A percentile compares a stretch with the other conserved stretches of the same genome.
Conservation (phyloP, 2,797 vertebrate genomes). For the Sebastes cheni region DNA sequence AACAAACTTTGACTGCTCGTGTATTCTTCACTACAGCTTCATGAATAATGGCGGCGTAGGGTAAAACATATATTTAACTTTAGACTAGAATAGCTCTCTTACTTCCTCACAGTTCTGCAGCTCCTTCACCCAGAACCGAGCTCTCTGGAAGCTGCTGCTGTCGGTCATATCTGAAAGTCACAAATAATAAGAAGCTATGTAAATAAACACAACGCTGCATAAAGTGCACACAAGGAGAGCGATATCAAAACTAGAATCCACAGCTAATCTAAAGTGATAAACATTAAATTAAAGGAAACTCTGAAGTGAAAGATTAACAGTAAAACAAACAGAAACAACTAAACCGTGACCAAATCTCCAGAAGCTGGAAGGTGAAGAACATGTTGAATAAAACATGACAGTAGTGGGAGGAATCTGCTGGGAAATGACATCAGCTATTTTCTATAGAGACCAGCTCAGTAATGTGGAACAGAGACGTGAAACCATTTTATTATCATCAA, state of each 20-base stretch:
- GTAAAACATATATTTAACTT: neutral
- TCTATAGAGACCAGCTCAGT: no score
- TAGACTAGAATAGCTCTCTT: neutral
- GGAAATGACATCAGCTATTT: no score
- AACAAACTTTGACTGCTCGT: neutral
- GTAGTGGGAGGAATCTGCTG: neutral
- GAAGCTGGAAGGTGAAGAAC: no score
- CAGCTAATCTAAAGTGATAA: neutral
- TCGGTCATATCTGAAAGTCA: slow-evolving; percentile 89
- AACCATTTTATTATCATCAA: no score
- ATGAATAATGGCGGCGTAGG: neutral
- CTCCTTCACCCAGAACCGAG: slow-evolving; percentile 98
- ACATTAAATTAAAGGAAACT: neutral
- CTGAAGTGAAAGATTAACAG: neutral
- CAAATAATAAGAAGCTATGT: neutral
- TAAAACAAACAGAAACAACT: neutral
- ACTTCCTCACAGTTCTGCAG: slow-evolving; percentile 96
- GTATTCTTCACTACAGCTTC: neutral
- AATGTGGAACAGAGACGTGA: no score
- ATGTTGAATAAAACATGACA: slow-evolving; percentile 26
- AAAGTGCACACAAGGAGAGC: neutral
- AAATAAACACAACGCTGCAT: neutral
- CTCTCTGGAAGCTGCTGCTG: slow-evolving; percentile 93
- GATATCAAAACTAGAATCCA: neutral
- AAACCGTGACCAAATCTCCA: neutral